Conservation (phyloP, 2,797 vertebrate genomes). For the Menidia menidia region DNA sequence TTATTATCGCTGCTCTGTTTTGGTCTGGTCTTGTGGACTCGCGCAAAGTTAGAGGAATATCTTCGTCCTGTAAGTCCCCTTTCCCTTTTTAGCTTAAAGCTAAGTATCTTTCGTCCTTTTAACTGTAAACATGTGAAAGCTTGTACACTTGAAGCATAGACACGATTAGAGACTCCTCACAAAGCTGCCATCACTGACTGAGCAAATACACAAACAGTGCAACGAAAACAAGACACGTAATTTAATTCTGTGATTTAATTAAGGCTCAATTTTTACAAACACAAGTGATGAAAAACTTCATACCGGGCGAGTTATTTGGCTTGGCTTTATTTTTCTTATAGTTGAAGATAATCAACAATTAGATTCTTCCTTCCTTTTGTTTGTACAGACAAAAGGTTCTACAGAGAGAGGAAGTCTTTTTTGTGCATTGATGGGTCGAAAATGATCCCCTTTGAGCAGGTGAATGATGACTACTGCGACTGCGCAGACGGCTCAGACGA, state of each 20-base stretch:
- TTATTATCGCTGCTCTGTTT: conserved; percentile 54
- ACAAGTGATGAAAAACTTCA: neutral
- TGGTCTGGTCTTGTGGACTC: conserved; percentile 65
- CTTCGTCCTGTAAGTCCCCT: conserved; percentile 79
- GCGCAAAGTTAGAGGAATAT: conserved; percentile 81
- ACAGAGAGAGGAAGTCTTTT: conserved; percentile 80
- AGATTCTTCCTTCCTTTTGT: neutral
- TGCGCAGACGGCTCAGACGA: conserved; percentile 82
- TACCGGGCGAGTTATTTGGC: neutral
- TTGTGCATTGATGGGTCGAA: conserved; percentile 81
- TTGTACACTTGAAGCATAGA: neutral
- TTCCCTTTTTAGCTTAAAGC: conserved; percentile 46
- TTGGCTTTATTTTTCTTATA: neutral
- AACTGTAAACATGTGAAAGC: neutral
- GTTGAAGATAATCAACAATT: conserved; percentile 6
- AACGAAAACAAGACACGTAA: too few relatives aligned
- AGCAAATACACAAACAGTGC: neutral
- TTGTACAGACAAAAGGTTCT: conserved; percentile 79
- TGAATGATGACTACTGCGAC: conserved; percentile 85
- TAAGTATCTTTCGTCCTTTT: conserved; percentile 4
- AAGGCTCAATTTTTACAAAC: too few relatives aligned
- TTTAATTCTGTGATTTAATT: too few relatives aligned
- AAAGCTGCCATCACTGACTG: neutral
- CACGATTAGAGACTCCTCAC: neutral
- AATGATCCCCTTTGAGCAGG: conserved; percentile 79